phyloP scores from a whole-genome alignment of 1,140 invertebrate species.

The Leptopilina clavipes region DNA sequence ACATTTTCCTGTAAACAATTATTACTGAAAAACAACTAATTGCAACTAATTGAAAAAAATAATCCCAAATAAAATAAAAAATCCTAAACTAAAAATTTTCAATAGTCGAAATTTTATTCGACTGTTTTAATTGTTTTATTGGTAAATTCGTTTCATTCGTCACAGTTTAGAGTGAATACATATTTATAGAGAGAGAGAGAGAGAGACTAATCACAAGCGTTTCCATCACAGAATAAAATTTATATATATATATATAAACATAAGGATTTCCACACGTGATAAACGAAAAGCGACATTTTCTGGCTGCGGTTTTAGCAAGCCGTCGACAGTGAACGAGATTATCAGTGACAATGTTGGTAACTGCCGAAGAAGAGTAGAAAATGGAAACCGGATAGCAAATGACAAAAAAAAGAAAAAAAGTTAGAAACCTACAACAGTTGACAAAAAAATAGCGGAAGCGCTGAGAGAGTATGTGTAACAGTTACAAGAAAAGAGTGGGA shows the following conservation, averaged over 20 bases:
- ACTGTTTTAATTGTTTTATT: too few relatives aligned
- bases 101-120: too few relatives aligned
- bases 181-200: too few relatives aligned
- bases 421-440: neutral
- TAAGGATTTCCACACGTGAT: conserved; percentile 6
- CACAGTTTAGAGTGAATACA: too few relatives aligned
- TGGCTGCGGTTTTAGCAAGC: conserved; percentile 11
- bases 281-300: conserved; percentile 16
- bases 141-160: too few relatives aligned
- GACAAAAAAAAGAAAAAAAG: neutral
- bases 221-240: neutral
- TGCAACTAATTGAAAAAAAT: too few relatives aligned
- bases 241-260: neutral
- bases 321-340: conserved; percentile 10
- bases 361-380: conserved; percentile 13
- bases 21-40: too few relatives aligned
- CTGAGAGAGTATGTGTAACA: neutral
- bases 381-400: neutral
- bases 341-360: conserved; percentile 20
- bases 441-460: neutral
- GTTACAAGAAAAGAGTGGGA: conserved; percentile 15
- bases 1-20: too few relatives aligned
- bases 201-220: neutral
- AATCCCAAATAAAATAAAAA: too few relatives aligned
- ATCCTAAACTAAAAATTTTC: too few relatives aligned